Base-by-base conservation (phyloP, 2,888 invertebrate genomes). In the Euplagia quadripunctaria region DNA sequence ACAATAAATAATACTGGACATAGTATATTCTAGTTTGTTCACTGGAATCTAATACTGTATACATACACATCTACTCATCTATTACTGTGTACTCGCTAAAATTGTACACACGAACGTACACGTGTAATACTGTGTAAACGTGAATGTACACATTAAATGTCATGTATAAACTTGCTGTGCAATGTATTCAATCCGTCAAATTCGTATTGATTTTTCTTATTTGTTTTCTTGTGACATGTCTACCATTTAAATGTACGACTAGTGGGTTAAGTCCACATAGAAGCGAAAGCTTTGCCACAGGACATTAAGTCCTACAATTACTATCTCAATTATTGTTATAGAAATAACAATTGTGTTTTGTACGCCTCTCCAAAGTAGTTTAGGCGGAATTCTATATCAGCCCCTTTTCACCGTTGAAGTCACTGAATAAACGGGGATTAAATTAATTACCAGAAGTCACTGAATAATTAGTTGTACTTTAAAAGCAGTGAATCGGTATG, bases 251-350 rank as follows among this genome's bases (percentile, higher is more conserved):
- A 41, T 68, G 41, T 43, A 55, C 11, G 9, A 68, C 0, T 52
- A n/a, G 55, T 66, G 65, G 58, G 3, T 17, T 71, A 58, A 43
- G 52, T n/a, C 64, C 70, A 64, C 55, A 43, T n/a, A 0, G 88
- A 87, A 11, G 85, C 86, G 16, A 82, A 64, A 7, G 72, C 72
- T 68, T 72, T 20, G 43, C 63, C 63, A 68, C 68, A 16, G 72
- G 68, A 67, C 67, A 12, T 43, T 20, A 8, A 17, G 46, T 72
- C 68, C 68, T 0, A 68, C 52, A 68, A 72, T 63, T 68, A 71
- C 55, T 46, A 66, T 67, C 61, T 72, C 64, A 68, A 64, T 72
- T 72, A 66, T 20, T 67, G 66, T 71, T 46, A 67, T 16, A 51
- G n/a, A 68, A 14, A n/a, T 42, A 63, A 17, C 12, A 51, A 42